Conservation (phyloP, 1,140 invertebrate genomes). For the Drosophila truncata region DNA sequence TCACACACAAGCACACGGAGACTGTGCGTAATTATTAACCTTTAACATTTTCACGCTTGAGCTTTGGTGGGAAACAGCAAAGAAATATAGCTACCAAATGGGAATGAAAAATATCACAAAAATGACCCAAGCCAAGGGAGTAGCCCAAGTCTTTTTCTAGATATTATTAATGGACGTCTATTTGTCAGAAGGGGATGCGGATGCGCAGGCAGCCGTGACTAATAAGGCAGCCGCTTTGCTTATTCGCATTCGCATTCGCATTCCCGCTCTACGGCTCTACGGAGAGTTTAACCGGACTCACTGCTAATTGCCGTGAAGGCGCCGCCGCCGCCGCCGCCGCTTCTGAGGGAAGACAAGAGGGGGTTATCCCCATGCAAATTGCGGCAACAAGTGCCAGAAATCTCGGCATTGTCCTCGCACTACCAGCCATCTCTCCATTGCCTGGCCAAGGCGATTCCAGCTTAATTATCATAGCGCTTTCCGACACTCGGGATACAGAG, state of each 20-base stretch:
- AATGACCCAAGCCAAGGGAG: constrained; percentile 39
- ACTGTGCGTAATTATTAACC: constrained; percentile 75
- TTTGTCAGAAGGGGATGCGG: constrained; percentile 64
- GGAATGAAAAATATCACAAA: constrained; percentile 34
- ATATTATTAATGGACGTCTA: constrained; percentile 77
- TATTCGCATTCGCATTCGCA: constrained; percentile 27
- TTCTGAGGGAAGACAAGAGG: neutral
- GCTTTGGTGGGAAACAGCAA: constrained; percentile 57
- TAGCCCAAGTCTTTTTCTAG: constrained; percentile 37
- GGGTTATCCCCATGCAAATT: constrained; percentile 62
- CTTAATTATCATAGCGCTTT: constrained; percentile 78
- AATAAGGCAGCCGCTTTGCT: constrained; percentile 57
- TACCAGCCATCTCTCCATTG: constrained; percentile 4
- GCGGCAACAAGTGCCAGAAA: constrained; percentile 75
- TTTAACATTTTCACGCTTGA: constrained; percentile 81
- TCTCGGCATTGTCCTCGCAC: constrained; percentile 38
- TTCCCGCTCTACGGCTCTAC: constrained; percentile 35
- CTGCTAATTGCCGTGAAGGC: constrained; percentile 81
- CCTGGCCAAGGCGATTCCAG: constrained; percentile 40
- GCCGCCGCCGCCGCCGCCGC: constrained; percentile 33
- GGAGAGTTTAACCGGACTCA: constrained; percentile 55
- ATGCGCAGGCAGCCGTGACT: constrained; percentile 75
- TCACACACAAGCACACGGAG: constrained; percentile 27
- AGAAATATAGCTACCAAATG: constrained; percentile 26
- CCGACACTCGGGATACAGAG: constrained; percentile 36